phyloP scores from a whole-genome alignment of 2,797 vertebrate genomes.

The Arrhamphus sclerolepis region DNA sequence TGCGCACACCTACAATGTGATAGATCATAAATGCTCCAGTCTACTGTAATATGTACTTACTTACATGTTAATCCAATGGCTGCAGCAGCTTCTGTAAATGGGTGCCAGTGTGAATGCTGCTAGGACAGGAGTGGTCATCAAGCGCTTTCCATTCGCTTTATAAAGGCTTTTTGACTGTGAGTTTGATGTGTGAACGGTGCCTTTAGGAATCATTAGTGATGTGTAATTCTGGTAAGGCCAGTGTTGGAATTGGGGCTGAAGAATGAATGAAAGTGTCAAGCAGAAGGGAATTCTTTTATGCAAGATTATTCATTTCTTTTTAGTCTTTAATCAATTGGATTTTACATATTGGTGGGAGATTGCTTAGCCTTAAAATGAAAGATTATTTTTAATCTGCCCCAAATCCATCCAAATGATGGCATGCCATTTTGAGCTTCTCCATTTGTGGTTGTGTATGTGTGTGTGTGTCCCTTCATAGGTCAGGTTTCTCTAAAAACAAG shows the following conservation, averaged over 20 bases:
- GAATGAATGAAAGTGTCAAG: slow-evolving; percentile 12
- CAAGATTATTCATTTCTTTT: slow-evolving; percentile 21
- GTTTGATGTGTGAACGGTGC: slow-evolving; percentile 48
- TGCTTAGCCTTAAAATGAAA: slow-evolving; percentile 29
- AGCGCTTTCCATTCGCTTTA: slow-evolving; percentile 54
- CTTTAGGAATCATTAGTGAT: slow-evolving; percentile 45
- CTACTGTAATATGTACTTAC: slow-evolving; percentile 7
- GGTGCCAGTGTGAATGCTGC: slow-evolving; percentile 25
- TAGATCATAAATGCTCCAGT: slow-evolving; percentile 16
- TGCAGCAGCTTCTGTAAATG: slow-evolving; percentile 9
- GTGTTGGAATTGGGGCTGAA: slow-evolving; percentile 66
- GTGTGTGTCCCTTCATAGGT: slow-evolving; percentile 77
- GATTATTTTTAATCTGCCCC: slow-evolving; percentile 17
- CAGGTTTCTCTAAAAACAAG: slow-evolving; percentile 79
- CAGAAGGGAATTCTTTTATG: not conserved
- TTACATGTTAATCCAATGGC: slow-evolving; percentile 1
- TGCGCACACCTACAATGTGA: not conserved
- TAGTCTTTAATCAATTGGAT: slow-evolving; percentile 58
- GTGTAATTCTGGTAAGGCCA: slow-evolving; percentile 51
- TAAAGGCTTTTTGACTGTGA: slow-evolving; percentile 41
- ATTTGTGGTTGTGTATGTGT: slow-evolving; percentile 77
- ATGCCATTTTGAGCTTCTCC: slow-evolving; percentile 74
- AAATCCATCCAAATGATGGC: slow-evolving; percentile 69
- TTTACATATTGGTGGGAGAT: slow-evolving; percentile 60
- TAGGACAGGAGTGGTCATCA: slow-evolving; percentile 61